phyloP scores from a whole-genome alignment of 2,113 vertebrate genomes.

The Alethe diademata region DNA sequence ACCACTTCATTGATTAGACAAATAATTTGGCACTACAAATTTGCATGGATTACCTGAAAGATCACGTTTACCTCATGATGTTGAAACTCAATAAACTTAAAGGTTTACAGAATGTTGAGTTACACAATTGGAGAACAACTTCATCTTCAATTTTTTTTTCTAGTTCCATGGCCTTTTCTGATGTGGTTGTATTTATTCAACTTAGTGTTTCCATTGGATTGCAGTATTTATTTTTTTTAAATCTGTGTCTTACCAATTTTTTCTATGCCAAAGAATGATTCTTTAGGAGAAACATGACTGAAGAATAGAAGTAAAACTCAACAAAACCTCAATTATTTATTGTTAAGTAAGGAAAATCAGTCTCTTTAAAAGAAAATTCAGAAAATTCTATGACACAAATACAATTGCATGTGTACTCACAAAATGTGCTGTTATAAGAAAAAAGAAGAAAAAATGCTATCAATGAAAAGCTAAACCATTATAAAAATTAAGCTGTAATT shows the following conservation, averaged over 20 bases:
- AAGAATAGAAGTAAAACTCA: background rate
- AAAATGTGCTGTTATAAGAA: background rate
- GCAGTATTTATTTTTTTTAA: background rate
- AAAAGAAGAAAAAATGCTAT: accelerated
- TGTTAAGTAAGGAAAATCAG: background rate
- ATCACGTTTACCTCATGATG: background rate
- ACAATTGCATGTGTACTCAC: background rate
- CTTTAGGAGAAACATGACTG: background rate
- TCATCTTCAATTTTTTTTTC: background rate
- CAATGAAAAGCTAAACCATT: background rate
- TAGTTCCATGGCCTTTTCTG: background rate
- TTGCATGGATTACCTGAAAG: background rate
- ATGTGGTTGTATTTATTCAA: background rate
- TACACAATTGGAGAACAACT: background rate
- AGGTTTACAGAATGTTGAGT: background rate
- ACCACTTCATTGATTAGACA: background rate
- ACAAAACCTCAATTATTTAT: background rate
- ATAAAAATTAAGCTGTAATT: background rate
- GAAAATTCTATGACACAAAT: background rate
- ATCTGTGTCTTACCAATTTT: background rate
- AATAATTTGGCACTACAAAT: background rate
- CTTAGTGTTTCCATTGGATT: background rate
- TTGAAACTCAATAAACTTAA: background rate
- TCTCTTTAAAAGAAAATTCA: background rate
- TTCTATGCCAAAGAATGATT: background rate